phyloP scores from a whole-genome alignment of 2,797 vertebrate species.

The Notamacropus eugenii region DNA sequence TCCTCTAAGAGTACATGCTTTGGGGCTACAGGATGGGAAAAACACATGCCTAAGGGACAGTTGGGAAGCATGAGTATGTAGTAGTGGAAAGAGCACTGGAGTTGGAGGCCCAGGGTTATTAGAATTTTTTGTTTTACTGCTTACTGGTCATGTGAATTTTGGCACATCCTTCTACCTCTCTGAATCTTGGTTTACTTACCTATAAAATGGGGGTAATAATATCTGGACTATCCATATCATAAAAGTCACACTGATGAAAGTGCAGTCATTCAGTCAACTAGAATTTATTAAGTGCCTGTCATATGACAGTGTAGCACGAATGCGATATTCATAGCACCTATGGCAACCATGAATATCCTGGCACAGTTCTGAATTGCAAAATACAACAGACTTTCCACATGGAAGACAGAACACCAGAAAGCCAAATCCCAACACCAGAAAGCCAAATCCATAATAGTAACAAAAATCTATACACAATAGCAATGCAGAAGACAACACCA shows the following conservation, averaged over 20 bases:
- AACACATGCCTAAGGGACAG: neutral
- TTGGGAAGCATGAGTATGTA: neutral
- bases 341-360: no score
- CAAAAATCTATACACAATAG: no score
- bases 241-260: neutral
- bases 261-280: neutral
- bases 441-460: no score
- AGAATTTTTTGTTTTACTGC: neutral
- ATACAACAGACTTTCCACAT: no score
- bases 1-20: conserved; percentile 89
- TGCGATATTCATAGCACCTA: no score
- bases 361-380: no score
- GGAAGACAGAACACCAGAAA: no score
- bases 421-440: no score
- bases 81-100: neutral
- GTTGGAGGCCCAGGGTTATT: neutral
- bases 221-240: neutral
- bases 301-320: neutral
- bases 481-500: no score
- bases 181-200: neutral
- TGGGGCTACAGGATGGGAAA: conserved; percentile 81
- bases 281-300: neutral
- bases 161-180: neutral
- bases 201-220: neutral
- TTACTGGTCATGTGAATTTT: neutral